Base-by-base conservation (phyloP, 2,113 vertebrate genomes). In the Lasiurus borealis region DNA sequence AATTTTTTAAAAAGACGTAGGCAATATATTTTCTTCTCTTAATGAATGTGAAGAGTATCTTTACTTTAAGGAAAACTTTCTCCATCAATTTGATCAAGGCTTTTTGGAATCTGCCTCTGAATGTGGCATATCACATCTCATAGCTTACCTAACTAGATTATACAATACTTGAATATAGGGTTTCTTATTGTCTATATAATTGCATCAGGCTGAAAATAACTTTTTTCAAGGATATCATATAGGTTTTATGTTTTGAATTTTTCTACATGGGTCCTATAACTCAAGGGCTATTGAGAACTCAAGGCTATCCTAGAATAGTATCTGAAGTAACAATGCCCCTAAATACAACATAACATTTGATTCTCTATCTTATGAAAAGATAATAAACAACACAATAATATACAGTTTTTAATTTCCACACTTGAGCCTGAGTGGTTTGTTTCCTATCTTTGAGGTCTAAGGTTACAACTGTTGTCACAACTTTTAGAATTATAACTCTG, bases 401-500 rank as follows among this genome's bases (percentile, higher is more conserved):
- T 84, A 81, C 2, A 86, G 40, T 66, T 90, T 92, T 90, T 75
- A 90, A 72, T 71, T 87, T 81, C 46, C 12, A 95, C 72, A 52
- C 62, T 93, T 87, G 64, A 87, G 18, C 8, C 50, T 88, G 89
- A 54, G 10, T 81, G n/a, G 52, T 68, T 71, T 93, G 7, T 76
- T 87, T 23, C 23, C 80, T 40, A 31, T 90, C 57, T 92, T 44
- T 19, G 23, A 92, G 54, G 62, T 84, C 31, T 64, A 87, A 6
- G 23, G 81, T 88, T 84, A 72, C 40, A 95, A 85, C 1, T 75
- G 9, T 90, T 82, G 95, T 88, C 34, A 62, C 14, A 81, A 77
- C 76, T 72, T 95, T 76, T 88, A 85, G 57, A 95, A 95, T 96
- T 71, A 40, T 16, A 94, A 10, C 52, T 92, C 66, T 78, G 57